phyloP scores from a whole-genome alignment of 2,113 vertebrate species.

The Indri indri region DNA sequence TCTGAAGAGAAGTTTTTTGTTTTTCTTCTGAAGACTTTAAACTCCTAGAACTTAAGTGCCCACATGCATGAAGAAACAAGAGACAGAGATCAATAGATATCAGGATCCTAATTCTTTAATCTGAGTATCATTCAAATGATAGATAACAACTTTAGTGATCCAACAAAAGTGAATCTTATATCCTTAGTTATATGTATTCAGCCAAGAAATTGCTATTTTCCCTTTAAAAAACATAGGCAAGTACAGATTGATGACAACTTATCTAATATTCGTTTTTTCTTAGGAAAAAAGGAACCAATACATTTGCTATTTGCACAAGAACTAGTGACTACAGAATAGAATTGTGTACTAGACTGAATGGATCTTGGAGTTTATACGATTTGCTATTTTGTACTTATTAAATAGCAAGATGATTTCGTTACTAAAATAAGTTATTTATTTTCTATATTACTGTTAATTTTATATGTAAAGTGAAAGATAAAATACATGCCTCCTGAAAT shows the following conservation, averaged over 20 bases:
- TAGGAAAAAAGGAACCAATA: not conserved
- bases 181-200: not conserved
- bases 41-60: not conserved
- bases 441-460: not conserved
- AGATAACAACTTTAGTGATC: not conserved
- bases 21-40: not conserved
- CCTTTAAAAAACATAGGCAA: not conserved
- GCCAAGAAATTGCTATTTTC: not conserved
- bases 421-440: not conserved
- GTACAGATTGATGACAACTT: not conserved
- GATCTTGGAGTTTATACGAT: not conserved
- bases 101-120: not conserved
- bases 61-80: not conserved
- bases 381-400: not conserved
- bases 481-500: not conserved
- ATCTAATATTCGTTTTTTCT: not conserved
- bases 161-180: not conserved
- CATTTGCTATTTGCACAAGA: not conserved
- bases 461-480: not conserved
- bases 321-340: not conserved
- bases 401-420: not conserved
- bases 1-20: not conserved
- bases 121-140: not conserved
- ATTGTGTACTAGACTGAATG: not conserved
- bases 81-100: not conserved